Conservation (phyloP, 2,113 vertebrate species). For the Todiramphus saurophagus region DNA sequence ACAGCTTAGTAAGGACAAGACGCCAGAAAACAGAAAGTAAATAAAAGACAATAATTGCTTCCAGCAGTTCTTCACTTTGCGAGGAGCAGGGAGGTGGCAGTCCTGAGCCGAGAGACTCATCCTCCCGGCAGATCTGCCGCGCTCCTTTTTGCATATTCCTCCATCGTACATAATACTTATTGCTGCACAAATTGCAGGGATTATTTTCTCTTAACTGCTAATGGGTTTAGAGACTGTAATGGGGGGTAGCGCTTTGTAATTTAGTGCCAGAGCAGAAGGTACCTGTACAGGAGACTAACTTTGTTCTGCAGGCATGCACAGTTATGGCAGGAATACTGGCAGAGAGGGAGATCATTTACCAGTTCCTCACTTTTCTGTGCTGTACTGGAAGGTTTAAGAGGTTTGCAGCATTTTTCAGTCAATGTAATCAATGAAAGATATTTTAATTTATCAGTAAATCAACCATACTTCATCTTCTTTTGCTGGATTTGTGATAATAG, state of each 20-base stretch:
- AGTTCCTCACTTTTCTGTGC: neutral
- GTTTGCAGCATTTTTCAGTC: neutral
- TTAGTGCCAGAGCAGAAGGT: neutral
- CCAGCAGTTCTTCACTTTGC: neutral
- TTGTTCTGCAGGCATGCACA: accelerated
- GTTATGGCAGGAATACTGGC: neutral
- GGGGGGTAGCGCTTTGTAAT: neutral
- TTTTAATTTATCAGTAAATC: neutral
- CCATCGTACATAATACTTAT: neutral
- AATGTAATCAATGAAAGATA: neutral
- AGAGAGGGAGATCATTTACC: neutral
- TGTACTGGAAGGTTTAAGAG: neutral
- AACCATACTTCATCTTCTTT: neutral
- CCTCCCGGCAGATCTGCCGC: neutral
- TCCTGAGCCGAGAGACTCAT: constrained; percentile 50
- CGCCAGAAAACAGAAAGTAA: accelerated
- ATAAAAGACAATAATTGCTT: neutral
- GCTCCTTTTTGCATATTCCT: neutral
- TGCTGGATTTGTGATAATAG: neutral
- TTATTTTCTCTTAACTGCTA: constrained; percentile 63
- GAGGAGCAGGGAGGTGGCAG: constrained; percentile 66
- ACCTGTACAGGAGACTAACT: neutral
- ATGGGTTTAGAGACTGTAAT: constrained; percentile 35
- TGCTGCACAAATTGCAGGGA: constrained; percentile 56
- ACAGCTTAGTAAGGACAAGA: neutral